Evolutionary conservation across 2,113 vertebrate species (phyloP), one percentile per base, ranked within the genome.

Genomic region (Oreochromis aureus): DNA sequence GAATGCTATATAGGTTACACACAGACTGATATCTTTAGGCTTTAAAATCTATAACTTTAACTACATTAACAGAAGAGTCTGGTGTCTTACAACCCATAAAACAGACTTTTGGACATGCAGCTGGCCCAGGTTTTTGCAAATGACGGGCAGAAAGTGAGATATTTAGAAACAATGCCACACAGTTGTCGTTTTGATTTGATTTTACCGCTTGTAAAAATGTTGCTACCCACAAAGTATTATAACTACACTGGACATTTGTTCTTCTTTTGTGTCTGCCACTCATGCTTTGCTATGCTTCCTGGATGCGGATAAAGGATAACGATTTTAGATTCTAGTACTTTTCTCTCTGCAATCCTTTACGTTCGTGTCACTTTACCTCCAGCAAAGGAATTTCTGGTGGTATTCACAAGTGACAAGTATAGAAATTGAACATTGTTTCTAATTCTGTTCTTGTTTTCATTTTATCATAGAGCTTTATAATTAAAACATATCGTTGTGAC

Each of bases 311-410:
- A 27, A 46, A 27, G 39, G n/a, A 27, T 12, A 32, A 51, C 19
- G 44, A 51, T 30, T 48, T 27, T 10, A 48, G 24, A 63, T 63
- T 63, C 59, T 63, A 2, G 32, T 12, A 48, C 71, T 51, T 48
- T 19, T 19, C 44, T 51, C 15, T 30, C 41, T 48, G 69, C 9
- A 51, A 32, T 8, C 16, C 69, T 76, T 73, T 19, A 76, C 6
- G 1, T 24, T 51, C 0, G 6, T 51, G 24, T 12, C 4, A 3
- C 16, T 48, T 76, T 4, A 46, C 0, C 27, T 11, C 8, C 22
- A 71, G 39, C 39, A 4, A 71, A 71, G 22, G 1, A 6, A 44
- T 71, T 24, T 41, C 66, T 71, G 66, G n/a, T 24, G 0, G 3
- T 24, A 44, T 44, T 44, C 66, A 71, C 39, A 71, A 66, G 32